These are phyloP conservation scores for Gyps fulvus DNA, from an alignment of 2,113 vertebrate species.

Conservation along the genomic window DNA sequence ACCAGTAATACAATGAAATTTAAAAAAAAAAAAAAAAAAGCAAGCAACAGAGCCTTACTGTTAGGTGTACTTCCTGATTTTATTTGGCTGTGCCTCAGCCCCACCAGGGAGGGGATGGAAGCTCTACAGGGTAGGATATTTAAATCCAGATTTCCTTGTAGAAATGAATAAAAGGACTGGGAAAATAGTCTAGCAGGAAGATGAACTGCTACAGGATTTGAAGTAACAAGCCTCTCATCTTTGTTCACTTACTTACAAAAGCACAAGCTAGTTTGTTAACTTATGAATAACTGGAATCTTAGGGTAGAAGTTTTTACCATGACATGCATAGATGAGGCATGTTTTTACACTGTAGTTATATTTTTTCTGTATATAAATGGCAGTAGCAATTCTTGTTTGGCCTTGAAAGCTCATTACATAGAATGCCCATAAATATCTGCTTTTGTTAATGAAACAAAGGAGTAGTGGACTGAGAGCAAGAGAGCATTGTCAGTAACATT, in stretches of 20 bases:
- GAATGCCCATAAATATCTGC: neutral
- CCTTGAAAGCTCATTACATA: neutral
- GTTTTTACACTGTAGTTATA: neutral
- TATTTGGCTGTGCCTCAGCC: neutral
- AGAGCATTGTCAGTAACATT: neutral
- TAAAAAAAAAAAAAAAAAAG: neutral
- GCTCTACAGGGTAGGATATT: neutral
- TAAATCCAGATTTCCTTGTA: neutral
- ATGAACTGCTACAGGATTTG: neutral
- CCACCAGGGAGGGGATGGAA: neutral
- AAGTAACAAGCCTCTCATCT: neutral
- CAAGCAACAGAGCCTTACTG: neutral
- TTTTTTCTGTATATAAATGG: neutral
- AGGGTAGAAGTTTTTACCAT: neutral
- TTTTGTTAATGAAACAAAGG: neutral
- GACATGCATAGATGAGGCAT: fast-evolving
- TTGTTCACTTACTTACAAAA: neutral
- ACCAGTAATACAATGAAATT: neutral
- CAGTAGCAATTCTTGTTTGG: neutral
- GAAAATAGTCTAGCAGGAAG: neutral
- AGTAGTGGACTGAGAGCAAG: neutral
- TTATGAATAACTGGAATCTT: neutral
- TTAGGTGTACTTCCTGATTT: neutral
- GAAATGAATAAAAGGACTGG: neutral
- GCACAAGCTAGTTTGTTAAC: neutral